Conservation (phyloP, 1,140 invertebrate genomes). For the Artemia franciscana region DNA sequence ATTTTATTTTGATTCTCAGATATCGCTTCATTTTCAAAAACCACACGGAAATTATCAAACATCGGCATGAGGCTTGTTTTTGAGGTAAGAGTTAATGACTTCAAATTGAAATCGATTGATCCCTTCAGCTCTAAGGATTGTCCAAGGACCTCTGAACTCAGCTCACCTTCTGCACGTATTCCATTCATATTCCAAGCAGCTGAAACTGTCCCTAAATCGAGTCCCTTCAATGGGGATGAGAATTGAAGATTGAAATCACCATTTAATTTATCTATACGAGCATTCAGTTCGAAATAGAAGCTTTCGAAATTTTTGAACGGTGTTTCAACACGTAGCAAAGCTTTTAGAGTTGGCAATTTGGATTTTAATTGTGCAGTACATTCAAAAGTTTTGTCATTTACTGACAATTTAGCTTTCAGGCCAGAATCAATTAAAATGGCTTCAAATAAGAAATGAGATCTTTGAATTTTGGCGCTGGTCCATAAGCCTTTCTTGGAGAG, state of each 20-base stretch:
- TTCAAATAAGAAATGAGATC: neutral
- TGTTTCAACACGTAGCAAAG: neutral
- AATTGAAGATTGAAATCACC: conserved; percentile 8
- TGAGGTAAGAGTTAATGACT: neutral
- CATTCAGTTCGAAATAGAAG: neutral
- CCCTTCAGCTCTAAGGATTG: neutral
- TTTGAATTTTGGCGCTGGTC: neutral
- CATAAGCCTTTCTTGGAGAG: neutral
- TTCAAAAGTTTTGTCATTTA: neutral
- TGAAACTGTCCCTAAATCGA: conserved; percentile 6
- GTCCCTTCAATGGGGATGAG: conserved; percentile 14
- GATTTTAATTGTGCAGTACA: neutral
- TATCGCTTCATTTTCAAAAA: neutral
- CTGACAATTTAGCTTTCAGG: neutral
- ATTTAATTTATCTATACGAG: neutral
- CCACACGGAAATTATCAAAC: neutral
- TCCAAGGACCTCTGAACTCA: neutral
- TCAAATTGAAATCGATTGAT: neutral
- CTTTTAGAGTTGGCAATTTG: neutral
- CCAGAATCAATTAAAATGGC: neutral
- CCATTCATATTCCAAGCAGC: conserved; percentile 1
- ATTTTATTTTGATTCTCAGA: neutral
- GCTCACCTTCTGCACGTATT: neutral
- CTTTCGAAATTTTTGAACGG: neutral
- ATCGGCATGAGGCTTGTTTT: neutral